A percentile compares a stretch with the other conserved stretches of the same genome.
These are phyloP conservation scores for Tyrannus savana DNA, from an alignment of 2,113 vertebrate genomes.

Conservation along the genomic window DNA sequence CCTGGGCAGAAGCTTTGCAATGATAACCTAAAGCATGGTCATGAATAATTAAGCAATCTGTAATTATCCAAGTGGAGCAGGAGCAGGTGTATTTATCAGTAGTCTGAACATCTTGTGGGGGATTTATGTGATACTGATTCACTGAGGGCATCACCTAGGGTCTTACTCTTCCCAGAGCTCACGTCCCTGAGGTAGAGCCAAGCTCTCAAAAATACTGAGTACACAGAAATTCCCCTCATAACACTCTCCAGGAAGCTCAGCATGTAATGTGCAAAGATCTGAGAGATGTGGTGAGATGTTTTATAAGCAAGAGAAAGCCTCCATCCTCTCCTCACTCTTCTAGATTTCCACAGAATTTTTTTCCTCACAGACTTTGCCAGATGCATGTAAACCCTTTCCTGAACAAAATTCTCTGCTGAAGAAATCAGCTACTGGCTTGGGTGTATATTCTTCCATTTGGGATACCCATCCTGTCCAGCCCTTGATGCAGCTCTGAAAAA, in stretches of 20 bases:
- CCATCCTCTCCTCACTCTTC: neutral
- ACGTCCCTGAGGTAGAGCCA: neutral
- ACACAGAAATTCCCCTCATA: neutral
- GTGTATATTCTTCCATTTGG: fast-evolving
- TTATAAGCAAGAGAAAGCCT: neutral
- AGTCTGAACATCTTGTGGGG: neutral
- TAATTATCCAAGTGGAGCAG: neutral
- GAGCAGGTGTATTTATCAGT: neutral
- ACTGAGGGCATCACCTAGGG: neutral
- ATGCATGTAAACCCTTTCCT: neutral
- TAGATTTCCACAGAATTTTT: neutral
- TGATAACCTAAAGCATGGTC: neutral
- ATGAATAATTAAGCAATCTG: neutral
- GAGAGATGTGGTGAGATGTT: neutral
- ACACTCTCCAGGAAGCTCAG: neutral
- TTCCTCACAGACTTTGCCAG: neutral
- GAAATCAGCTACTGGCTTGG: neutral
- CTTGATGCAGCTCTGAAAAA: neutral
- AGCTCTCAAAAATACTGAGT: neutral
- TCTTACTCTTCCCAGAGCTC: neutral
- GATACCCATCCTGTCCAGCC: neutral
- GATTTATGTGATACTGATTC: neutral
- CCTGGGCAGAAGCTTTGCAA: neutral
- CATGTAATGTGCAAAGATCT: fast-evolving
- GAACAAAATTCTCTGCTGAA: neutral